These are phyloP conservation scores for Eurystomus glaucurus DNA, from an alignment of 2,797 vertebrate genomes.

Conservation along the genomic window DNA sequence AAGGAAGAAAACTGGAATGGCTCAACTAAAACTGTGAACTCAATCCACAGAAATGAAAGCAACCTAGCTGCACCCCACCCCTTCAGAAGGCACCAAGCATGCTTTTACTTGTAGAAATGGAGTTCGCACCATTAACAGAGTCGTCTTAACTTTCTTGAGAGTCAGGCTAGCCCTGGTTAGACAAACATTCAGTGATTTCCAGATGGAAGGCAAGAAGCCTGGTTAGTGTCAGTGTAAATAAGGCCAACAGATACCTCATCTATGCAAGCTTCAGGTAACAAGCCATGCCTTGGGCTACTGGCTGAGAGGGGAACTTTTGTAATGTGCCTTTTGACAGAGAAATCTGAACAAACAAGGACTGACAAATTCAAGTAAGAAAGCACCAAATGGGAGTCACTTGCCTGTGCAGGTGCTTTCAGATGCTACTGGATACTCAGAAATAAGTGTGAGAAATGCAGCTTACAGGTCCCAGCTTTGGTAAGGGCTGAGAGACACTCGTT, in stretches of 20 bases:
- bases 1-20: not conserved
- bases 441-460: not conserved
- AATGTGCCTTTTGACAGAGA: not conserved
- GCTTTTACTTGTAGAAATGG: slow-evolving; percentile 17
- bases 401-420: not conserved
- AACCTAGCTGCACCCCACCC: not conserved
- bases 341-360: not conserved
- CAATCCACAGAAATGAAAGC: not conserved
- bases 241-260: not conserved
- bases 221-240: not conserved
- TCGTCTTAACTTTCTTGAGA: not conserved
- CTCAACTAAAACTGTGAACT: not conserved
- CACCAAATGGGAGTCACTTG: not conserved
- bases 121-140: not conserved
- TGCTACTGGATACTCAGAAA: not conserved
- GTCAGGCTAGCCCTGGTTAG: not conserved
- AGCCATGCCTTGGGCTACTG: not conserved
- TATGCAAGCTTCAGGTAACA: not conserved
- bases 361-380: not conserved
- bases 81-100: not conserved
- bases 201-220: not conserved
- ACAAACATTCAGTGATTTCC: not conserved
- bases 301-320: not conserved
- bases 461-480: not conserved
- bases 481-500: not conserved